Conservation (phyloP, 2,888 invertebrate species). For the Bugulina stolonifera region DNA sequence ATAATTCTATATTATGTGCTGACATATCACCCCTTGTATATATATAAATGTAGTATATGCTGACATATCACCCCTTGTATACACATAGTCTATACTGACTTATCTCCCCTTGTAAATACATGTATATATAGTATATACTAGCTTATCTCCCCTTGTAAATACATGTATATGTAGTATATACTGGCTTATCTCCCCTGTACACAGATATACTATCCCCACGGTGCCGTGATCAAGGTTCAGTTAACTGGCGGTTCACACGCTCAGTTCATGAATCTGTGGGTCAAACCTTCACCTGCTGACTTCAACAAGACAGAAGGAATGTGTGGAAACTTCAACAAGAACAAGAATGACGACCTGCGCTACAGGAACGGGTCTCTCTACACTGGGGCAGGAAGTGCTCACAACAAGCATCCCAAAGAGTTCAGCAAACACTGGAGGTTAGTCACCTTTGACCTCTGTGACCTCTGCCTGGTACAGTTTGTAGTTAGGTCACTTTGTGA, state of each 20-base stretch:
- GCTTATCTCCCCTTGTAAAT: no score
- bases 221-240: conserved; percentile 3
- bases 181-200: no score
- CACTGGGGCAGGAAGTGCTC: background rate
- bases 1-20: no score
- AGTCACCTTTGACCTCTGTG: background rate
- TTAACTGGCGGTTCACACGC: conserved; percentile 28
- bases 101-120: no score
- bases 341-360: conserved; percentile 5
- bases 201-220: conserved; percentile 23
- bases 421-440: conserved; percentile 25
- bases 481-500: background rate
- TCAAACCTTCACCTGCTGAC: conserved; percentile 37
- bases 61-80: no score
- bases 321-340: conserved; percentile 13
- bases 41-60: no score
- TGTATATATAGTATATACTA: no score
- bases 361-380: background rate
- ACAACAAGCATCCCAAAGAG: conserved; percentile 10
- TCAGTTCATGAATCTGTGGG: conserved; percentile 35
- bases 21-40: no score
- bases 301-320: conserved; percentile 33
- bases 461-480: background rate
- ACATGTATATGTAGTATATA: no score
- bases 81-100: no score